These are phyloP conservation scores for Casuarius casuarius DNA, from an alignment of 2,113 vertebrate species.

Conservation along the genomic window DNA sequence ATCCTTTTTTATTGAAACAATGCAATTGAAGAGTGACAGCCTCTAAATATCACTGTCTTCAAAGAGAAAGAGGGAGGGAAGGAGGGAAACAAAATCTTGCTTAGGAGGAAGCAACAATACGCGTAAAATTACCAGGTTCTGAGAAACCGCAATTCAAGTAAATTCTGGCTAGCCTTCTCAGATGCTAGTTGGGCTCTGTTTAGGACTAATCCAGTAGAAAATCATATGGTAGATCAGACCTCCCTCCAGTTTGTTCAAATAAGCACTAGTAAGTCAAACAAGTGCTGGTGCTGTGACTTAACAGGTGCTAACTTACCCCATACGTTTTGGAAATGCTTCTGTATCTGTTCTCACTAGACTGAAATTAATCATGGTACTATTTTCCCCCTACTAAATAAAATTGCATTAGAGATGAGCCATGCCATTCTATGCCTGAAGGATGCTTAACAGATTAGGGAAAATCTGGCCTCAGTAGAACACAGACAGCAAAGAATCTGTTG, in stretches of 20 bases:
- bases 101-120: background rate
- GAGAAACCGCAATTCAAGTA: background rate
- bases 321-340: background rate
- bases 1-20: background rate
- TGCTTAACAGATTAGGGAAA: background rate
- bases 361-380: background rate
- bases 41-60: conserved; percentile 21
- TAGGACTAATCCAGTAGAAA: conserved; percentile 4
- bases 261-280: background rate
- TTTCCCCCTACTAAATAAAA: background rate
- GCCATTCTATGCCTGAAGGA: background rate
- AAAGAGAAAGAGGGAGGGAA: background rate
- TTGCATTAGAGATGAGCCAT: background rate
- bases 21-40: background rate
- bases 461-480: background rate
- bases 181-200: background rate
- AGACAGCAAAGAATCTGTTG: background rate
- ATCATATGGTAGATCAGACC: background rate
- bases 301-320: background rate
- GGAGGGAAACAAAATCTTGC: background rate
- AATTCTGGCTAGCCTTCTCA: background rate
- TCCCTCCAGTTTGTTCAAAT: background rate
- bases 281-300: background rate
- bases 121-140: background rate
- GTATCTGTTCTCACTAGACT: background rate